phyloP scores from a whole-genome alignment of 2,797 vertebrate species.

The Ceryle rudis region DNA sequence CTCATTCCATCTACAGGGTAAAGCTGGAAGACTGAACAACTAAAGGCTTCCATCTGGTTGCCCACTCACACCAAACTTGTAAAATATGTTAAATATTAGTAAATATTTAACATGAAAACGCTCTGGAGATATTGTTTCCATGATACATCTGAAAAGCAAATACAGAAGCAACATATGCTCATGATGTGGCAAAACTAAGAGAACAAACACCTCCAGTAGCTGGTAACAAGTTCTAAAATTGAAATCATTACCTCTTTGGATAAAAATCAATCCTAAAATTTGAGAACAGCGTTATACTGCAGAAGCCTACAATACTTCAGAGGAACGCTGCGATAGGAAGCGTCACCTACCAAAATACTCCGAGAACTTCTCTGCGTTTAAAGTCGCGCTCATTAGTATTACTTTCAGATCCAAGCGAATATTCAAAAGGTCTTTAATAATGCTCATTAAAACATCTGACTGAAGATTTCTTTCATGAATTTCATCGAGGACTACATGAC shows the following conservation, averaged over 20 bases:
- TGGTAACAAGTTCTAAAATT: not conserved
- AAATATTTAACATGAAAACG: not conserved
- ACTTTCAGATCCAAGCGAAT: constrained; percentile 89
- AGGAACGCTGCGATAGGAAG: not conserved
- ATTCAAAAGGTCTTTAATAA: constrained; percentile 90
- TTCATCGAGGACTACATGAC: constrained; percentile 95
- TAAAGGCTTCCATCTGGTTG: not conserved
- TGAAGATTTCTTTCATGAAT: constrained; percentile 97
- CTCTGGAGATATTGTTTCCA: not conserved
- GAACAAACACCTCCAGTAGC: not conserved
- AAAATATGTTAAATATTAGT: not conserved
- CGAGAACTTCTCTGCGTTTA: constrained; percentile 97
- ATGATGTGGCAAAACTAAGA: not conserved
- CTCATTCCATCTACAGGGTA: not conserved
- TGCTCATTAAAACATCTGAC: constrained; percentile 93
- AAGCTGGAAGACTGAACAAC: not conserved
- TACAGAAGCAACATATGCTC: not conserved
- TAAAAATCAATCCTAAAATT: not conserved
- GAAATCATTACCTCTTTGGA: not conserved
- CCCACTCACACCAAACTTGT: not conserved
- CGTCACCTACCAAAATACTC: constrained; percentile 90
- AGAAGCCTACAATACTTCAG: not conserved
- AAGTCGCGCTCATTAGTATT: constrained; percentile 96
- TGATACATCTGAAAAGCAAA: not conserved
- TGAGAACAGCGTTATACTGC: not conserved